These are phyloP conservation scores for Xestia xanthographa DNA, from an alignment of 2,888 invertebrate species.

Conservation along the genomic window DNA sequence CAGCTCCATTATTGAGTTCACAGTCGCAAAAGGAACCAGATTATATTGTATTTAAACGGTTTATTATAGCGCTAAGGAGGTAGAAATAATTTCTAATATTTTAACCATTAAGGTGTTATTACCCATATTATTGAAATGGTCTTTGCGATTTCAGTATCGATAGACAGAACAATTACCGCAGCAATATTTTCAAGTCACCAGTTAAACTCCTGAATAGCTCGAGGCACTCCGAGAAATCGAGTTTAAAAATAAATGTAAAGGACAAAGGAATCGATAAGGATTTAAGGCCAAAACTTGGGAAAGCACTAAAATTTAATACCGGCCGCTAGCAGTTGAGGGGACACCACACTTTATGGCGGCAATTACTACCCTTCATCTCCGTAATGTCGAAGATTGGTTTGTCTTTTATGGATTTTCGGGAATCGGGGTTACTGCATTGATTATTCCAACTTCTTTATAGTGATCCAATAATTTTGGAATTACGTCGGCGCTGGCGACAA, in stretches of 20 bases:
- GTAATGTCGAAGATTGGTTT: conserved; percentile 85
- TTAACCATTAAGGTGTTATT: conserved; percentile 17
- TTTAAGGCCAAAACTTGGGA: conserved; percentile 82
- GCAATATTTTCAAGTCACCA: conserved; percentile 62
- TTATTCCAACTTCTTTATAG: conserved; percentile 75
- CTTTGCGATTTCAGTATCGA: conserved; percentile 16
- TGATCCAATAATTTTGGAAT: conserved; percentile 64
- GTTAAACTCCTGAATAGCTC: conserved; percentile 80
- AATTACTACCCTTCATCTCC: conserved; percentile 88
- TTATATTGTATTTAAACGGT: conserved; percentile 43
- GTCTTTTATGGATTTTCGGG: conserved; percentile 84
- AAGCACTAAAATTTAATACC: conserved; percentile 88
- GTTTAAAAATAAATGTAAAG: conserved; percentile 80
- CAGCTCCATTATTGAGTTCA: conserved; percentile 57
- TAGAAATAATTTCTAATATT: conserved; percentile 35
- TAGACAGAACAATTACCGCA: conserved; percentile 58
- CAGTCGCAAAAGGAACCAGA: conserved; percentile 36
- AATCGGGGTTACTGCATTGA: conserved; percentile 79
- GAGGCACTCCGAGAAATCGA: conserved; percentile 76
- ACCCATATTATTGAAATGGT: conserved; percentile 25
- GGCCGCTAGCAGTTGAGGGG: conserved; percentile 80
- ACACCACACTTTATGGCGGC: conserved; percentile 87
- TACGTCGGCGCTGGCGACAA: conserved; percentile 48
- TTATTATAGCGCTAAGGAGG: conserved; percentile 26
- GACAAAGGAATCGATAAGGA: conserved; percentile 81